Conservation (phyloP, 2,888 invertebrate species). For the Osmoderma eremita region DNA sequence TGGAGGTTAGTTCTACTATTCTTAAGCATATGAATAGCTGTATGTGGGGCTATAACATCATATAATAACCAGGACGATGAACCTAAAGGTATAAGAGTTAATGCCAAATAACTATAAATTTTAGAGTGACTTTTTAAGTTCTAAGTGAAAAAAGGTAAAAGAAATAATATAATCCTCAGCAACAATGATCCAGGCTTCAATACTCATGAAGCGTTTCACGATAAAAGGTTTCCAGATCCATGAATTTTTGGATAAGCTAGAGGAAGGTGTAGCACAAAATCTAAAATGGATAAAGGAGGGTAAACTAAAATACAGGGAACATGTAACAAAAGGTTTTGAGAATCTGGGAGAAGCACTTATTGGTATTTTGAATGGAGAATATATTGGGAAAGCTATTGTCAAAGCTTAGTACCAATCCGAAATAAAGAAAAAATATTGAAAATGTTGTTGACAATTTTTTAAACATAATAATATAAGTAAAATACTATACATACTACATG, state of each 20-base stretch:
- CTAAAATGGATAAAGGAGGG: slow-evolving; percentile 71
- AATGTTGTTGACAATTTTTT: too few species aligned
- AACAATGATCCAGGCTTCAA: slow-evolving; percentile 66
- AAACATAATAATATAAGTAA: too few species aligned
- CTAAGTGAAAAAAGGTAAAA: slow-evolving; percentile 53
- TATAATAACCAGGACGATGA: slow-evolving; percentile 69
- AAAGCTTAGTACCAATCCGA: slow-evolving; percentile 47
- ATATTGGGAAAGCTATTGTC: slow-evolving; percentile 77
- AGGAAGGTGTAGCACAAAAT: slow-evolving; percentile 72
- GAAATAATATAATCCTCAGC: slow-evolving; percentile 54
- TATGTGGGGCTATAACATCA: slow-evolving; percentile 73
- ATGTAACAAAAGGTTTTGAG: slow-evolving; percentile 76
- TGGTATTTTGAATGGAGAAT: slow-evolving; percentile 73
- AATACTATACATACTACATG: too few species aligned
- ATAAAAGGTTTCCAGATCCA: slow-evolving; percentile 71
- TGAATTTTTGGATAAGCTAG: slow-evolving; percentile 69
- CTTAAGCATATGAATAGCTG: slow-evolving; percentile 72
- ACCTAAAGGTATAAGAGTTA: slow-evolving; percentile 47
- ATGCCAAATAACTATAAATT: too few species aligned
- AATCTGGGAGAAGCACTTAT: slow-evolving; percentile 77
- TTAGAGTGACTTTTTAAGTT: slow-evolving; percentile 60
- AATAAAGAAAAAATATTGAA: too few species aligned
- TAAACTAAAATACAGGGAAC: slow-evolving; percentile 76
- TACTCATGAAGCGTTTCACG: slow-evolving; percentile 69
- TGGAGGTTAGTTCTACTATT: slow-evolving; percentile 73